Evolutionary conservation across 2,113 vertebrate genomes (phyloP).

Genomic region (Dasyprocta punctata): DNA sequence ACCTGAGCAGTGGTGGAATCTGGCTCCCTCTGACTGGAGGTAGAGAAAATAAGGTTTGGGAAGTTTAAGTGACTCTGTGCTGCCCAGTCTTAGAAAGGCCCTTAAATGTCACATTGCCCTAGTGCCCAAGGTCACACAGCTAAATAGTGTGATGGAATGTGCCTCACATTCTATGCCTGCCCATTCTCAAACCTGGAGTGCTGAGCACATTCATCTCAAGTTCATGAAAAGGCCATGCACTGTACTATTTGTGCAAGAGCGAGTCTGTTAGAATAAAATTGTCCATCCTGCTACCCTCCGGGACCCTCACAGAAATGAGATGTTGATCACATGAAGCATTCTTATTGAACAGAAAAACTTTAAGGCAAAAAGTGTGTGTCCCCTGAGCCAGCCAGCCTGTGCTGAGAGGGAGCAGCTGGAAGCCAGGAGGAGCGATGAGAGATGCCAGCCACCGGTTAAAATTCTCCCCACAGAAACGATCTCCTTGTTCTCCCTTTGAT

Average conservation of each 20-base stretch:
- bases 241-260: conserved; percentile 30
- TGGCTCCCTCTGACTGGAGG: background rate
- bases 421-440: conserved; percentile 2
- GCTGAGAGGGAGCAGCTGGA: conserved; percentile 14
- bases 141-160: conserved; percentile 69
- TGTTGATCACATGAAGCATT: conserved; percentile 74
- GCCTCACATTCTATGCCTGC: conserved; percentile 25
- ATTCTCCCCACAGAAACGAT: background rate
- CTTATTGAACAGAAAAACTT: conserved; percentile 65
- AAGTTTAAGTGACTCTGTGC: background rate
- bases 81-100: conserved; percentile 10
- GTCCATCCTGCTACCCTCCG: conserved; percentile 51
- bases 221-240: conserved; percentile 62
- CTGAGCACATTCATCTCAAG: conserved; percentile 62
- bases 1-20: background rate
- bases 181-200: conserved; percentile 42
- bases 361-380: conserved; percentile 65
- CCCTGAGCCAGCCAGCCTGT: conserved; percentile 46
- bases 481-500: conserved; percentile 69
- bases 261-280: conserved; percentile 63
- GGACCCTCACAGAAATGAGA: conserved; percentile 65
- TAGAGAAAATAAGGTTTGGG: background rate
- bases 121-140: conserved; percentile 69
- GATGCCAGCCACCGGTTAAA: background rate
- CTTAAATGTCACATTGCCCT: conserved; percentile 60